A percentile compares a stretch with the other conserved stretches of the same genome.
phyloP scores from a whole-genome alignment of 2,888 invertebrate genomes.

The Drosophila buzzatii region DNA sequence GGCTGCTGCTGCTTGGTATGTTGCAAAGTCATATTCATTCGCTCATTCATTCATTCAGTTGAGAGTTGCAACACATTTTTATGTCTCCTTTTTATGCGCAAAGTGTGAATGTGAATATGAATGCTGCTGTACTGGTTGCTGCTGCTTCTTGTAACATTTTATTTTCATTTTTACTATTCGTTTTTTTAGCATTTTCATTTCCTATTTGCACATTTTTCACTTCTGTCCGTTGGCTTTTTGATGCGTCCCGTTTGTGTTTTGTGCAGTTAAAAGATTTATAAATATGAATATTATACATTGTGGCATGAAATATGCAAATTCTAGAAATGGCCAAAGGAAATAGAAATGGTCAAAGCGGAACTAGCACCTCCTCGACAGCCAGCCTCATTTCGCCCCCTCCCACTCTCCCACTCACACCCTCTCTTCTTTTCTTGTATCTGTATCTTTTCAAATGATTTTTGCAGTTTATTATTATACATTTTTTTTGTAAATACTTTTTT shows the following conservation, averaged over 20 bases:
- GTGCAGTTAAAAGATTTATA: conserved; percentile 80
- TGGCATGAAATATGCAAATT: conserved; percentile 80
- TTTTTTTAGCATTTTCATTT: conserved; percentile 63
- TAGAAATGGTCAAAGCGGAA: conserved; percentile 72
- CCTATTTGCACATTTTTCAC: conserved; percentile 76
- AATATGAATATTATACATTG: conserved; percentile 81
- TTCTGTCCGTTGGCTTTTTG: conserved; percentile 75
- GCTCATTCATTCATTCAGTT: conserved; percentile 68
- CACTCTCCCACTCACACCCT: not conserved
- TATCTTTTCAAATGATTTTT: conserved; percentile 57
- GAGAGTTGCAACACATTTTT: conserved; percentile 77
- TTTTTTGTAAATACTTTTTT: conserved; percentile 10
- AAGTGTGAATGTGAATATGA: conserved; percentile 60
- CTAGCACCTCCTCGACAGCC: conserved; percentile 52
- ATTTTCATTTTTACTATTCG: conserved; percentile 6
- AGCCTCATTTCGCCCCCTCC: not conserved
- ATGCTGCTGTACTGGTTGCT: conserved; percentile 8
- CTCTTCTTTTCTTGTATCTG: conserved; percentile 2
- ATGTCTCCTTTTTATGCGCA: conserved; percentile 67
- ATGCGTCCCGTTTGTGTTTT: conserved; percentile 75
- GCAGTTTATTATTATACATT: conserved; percentile 16
- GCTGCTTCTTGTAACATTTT: conserved; percentile 39
- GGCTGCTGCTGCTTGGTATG: conserved; percentile 26
- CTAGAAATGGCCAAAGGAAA: conserved; percentile 74
- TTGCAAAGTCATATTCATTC: conserved; percentile 68